phyloP scores from a whole-genome alignment of 2,888 invertebrate species.

The Dolomedes plantarius region DNA sequence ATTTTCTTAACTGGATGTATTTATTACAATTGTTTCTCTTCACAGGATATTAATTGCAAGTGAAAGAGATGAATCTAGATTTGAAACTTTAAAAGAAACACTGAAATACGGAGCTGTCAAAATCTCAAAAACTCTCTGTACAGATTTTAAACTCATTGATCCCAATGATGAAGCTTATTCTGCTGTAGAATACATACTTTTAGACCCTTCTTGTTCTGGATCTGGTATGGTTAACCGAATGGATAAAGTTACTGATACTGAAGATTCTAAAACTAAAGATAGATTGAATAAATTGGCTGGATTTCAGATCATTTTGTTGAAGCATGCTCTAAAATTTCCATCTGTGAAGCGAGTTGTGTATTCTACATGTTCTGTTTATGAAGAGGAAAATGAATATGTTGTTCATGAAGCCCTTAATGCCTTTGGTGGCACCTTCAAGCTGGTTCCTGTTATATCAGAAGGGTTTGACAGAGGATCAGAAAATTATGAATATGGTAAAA shows the following conservation, averaged over 20 bases:
- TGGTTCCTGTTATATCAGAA: constrained; percentile 74
- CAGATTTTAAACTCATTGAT: constrained; percentile 85
- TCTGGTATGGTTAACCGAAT: constrained; percentile 84
- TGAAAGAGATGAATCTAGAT: constrained; percentile 85
- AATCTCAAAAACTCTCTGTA: constrained; percentile 83
- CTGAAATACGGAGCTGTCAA: constrained; percentile 82
- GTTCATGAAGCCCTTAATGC: constrained; percentile 83
- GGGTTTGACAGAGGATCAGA: constrained; percentile 75
- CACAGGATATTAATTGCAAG: constrained; percentile 87
- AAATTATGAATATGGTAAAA: constrained; percentile 77
- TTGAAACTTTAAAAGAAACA: constrained; percentile 82
- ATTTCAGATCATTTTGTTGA: constrained; percentile 88
- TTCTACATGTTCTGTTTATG: constrained; percentile 94
- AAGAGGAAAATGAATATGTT: constrained; percentile 95
- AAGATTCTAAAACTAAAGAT: constrained; percentile 77
- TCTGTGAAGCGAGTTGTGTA: constrained; percentile 91
- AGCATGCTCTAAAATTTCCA: constrained; percentile 92
- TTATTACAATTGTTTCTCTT: no score
- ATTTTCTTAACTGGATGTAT: no score
- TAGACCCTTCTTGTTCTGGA: constrained; percentile 98
- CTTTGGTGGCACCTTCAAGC: constrained; percentile 75
- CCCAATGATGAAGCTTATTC: constrained; percentile 79
- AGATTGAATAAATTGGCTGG: constrained; percentile 76
- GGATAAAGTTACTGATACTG: constrained; percentile 76
- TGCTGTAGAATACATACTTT: constrained; percentile 90